Evolutionary conservation across 2,797 vertebrate genomes (phyloP).

Genomic region (Cichlasoma orientale): DNA sequence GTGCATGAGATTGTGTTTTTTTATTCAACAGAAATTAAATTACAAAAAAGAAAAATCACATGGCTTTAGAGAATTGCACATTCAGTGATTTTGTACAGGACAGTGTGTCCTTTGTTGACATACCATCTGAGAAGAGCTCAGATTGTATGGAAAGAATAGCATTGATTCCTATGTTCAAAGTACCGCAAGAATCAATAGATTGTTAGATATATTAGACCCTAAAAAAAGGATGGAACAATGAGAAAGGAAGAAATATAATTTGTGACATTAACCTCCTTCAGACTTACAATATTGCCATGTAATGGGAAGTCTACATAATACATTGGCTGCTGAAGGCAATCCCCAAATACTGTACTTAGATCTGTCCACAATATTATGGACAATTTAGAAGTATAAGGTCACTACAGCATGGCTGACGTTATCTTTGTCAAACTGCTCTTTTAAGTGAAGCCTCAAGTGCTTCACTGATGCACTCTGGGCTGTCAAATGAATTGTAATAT

Average conservation of each 20-base stretch:
- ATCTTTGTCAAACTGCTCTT: slow-evolving; percentile 13
- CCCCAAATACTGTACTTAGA: neutral
- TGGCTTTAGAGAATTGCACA: neutral
- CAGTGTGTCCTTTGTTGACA: neutral
- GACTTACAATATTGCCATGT: neutral
- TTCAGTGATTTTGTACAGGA: neutral
- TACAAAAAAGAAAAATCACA: neutral
- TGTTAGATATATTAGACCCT: neutral
- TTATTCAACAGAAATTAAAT: neutral
- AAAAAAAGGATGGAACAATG: neutral
- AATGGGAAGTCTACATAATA: neutral
- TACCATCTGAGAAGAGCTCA: neutral
- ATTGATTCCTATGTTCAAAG: neutral
- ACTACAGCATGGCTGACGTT: neutral
- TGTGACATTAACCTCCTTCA: neutral
- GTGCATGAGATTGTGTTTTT: neutral
- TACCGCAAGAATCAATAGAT: neutral
- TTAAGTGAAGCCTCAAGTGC: slow-evolving; percentile 9
- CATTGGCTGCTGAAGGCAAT: neutral
- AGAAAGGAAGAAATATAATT: neutral
- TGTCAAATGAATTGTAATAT: neutral
- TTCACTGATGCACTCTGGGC: neutral
- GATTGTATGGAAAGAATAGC: neutral
- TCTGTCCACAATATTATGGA: neutral
- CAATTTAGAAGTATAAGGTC: neutral